Evolutionary conservation across 2,113 vertebrate species (phyloP), one percentile per base, ranked within the genome.

Genomic region (Solea solea): DNA sequence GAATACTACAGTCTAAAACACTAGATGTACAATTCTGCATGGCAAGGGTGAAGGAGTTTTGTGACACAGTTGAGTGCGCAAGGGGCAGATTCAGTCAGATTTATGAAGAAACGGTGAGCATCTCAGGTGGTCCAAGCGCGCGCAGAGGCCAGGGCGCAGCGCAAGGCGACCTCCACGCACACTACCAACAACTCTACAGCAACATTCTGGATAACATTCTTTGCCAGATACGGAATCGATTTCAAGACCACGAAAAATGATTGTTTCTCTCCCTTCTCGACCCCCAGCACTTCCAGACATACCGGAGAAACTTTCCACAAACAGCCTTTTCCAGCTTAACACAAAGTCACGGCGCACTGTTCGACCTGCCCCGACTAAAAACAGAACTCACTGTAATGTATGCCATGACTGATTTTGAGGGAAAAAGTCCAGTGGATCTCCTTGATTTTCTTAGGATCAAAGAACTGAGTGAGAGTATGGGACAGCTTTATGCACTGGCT

Each of bases 201-300:
- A 62, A 7, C 5, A 45, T 72, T 72, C 58, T 72, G 59, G 69
- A 72, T 49, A 53, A 63, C 21, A 63, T 54, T 62, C 12, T 72
- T 54, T 62, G 13, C 25, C 59, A 44, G 48, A 53, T 27, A 44
- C 25, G 8, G 49, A 72, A 46, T 13, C 34, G 34, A 6, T 34
- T 34, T 34, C 34, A 34, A 46, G 69, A 72, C 69, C 69, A 72
- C 41, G 59, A 61, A 54, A 62, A 13, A 13, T 34, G 34, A 34
- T 6, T 34, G 34, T 34, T 46, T 46, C 10, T 46, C 8, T 46
- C 44, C 44, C 44, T 11, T 46, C 44, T 46, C 44, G 44, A 46
- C 44, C 10, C 44, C 44, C 44, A 46, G 44, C 44, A 46, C 44
- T n/a, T n/a, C n/a, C n/a, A n/a, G n/a, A n/a, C n/a, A n/a, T n/a